Base-by-base conservation (phyloP, 2,888 invertebrate species). In the Geophilus truncorum region DNA sequence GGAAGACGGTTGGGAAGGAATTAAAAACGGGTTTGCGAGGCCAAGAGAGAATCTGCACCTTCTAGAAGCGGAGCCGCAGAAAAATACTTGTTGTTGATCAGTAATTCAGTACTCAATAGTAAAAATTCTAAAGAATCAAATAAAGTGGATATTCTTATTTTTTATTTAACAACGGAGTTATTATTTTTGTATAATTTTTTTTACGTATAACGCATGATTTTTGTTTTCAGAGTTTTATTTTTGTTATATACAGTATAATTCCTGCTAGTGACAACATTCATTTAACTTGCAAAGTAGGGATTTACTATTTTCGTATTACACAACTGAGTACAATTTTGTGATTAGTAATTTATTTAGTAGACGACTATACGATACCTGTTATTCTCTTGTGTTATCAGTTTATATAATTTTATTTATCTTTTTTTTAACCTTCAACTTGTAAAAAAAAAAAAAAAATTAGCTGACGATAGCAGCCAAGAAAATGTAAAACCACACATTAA, bases 1-100 rank as follows among this genome's bases (percentile, higher is more conserved):
- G 1, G 95, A 95, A 86, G 97, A 97, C 83, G 97, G 96, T 15
- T 97, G 97, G 97, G 97, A 98, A 85, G 97, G 98, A 5, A 96
- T 98, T 80, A 97, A 97, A 88, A 94, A 94, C 36, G 97, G 97
- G 30, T 95, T 82, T 51, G 40, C 76, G 12, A 32, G 81, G 28
- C 80, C 81, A 4, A 57, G 81, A 32, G 80, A 80, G 78, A 78
- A 77, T 32, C 36, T 81, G 21, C 80, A 94, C 88, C 89, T 96
- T 83, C 91, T 93, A 76, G 95, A 96, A 88, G 96, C 94, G 0
- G 96, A 96, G 87, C 92, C 95, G 0, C 95, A 95, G 80, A 93
- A 93, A 86, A 93, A 93, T 75, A 93, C 94, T 83, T 97, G 96
- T 89, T 97, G 96, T 40, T 80, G 75, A 76, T 76, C n/a, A 9